Percentiles rank a stretch among this genome's conserved stretches.
phyloP scores from a whole-genome alignment of 2,113 vertebrate species.

The Polypterus bichir region DNA sequence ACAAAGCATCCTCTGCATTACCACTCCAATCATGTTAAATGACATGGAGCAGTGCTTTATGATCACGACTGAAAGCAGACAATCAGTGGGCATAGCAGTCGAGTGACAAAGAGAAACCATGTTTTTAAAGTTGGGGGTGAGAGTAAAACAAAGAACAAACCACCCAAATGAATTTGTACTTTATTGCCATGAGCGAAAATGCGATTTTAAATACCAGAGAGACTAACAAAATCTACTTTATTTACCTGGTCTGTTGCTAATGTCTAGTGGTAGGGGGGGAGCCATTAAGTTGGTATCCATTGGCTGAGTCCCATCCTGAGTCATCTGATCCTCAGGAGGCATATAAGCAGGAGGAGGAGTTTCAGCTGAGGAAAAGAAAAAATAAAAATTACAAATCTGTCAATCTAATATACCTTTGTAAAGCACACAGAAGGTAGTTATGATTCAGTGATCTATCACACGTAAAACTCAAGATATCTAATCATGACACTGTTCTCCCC shows the following conservation, averaged over 20 bases:
- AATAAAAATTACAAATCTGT: constrained; percentile 9
- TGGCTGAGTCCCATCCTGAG: constrained; percentile 86
- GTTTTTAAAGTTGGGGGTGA: not conserved
- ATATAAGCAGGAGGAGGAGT: constrained; percentile 93
- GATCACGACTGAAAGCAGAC: too few species aligned
- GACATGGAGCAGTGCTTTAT: too few species aligned
- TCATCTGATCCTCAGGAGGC: constrained; percentile 90
- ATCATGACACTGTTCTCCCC: too few species aligned
- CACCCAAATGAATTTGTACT: not conserved
- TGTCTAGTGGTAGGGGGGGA: constrained; percentile 64
- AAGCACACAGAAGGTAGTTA: too few species aligned
- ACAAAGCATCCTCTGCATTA: too few species aligned
- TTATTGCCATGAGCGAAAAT: not conserved
- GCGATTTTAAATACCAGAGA: too few species aligned
- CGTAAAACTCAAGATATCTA: too few species aligned
- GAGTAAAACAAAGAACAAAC: not conserved
- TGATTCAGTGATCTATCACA: too few species aligned
- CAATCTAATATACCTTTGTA: too few species aligned
- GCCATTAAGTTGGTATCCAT: constrained; percentile 86
- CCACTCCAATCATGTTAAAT: too few species aligned
- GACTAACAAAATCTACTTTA: not conserved
- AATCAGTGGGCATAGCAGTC: too few species aligned
- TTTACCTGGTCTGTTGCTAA: constrained; percentile 75
- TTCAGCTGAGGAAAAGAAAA: constrained; percentile 51
- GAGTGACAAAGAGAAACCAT: not conserved